phyloP scores from a whole-genome alignment of 37 sponge, comb jelly and placozoan species.

The Tethya wilhelma region DNA sequence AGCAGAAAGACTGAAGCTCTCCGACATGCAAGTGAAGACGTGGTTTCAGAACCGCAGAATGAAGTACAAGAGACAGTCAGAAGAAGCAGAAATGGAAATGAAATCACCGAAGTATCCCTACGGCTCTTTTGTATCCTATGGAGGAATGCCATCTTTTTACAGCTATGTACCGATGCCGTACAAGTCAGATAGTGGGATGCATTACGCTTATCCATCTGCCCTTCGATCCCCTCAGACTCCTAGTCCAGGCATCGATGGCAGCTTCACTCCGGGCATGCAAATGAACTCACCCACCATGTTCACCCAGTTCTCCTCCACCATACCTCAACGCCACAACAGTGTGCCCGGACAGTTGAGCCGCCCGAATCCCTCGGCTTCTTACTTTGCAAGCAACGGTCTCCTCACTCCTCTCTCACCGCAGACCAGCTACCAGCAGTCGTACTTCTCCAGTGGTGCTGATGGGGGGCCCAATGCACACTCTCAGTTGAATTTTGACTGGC shows the following conservation, averaged over 20 bases:
- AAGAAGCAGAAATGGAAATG: slow-evolving; percentile 82
- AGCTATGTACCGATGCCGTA: slow-evolving; percentile 58
- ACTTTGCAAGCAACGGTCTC: slow-evolving; percentile 31
- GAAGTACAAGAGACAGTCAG: slow-evolving; percentile 83
- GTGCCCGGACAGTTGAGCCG: background rate
- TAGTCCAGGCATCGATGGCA: slow-evolving; percentile 13
- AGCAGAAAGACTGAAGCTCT: slow-evolving; percentile 78
- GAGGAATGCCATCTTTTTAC: slow-evolving; percentile 17
- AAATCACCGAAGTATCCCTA: slow-evolving; percentile 71
- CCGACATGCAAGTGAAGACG: slow-evolving; percentile 88
- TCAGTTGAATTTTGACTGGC: slow-evolving; percentile 33
- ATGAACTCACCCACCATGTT: slow-evolving; percentile 32
- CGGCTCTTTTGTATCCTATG: slow-evolving; percentile 45
- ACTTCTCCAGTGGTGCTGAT: slow-evolving; percentile 15
- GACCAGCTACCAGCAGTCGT: slow-evolving; percentile 25
- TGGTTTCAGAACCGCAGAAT: slow-evolving; percentile 91
- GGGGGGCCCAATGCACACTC: slow-evolving; percentile 1
- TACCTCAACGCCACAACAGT: slow-evolving; percentile 9
- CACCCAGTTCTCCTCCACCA: slow-evolving; percentile 16
- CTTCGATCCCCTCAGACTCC: slow-evolving; percentile 44
- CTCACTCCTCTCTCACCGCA: slow-evolving; percentile 50
- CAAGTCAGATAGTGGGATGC: slow-evolving; percentile 28
- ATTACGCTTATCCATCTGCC: slow-evolving; percentile 9
- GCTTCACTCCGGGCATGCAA: background rate
- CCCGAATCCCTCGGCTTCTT: slow-evolving; percentile 8